Evolutionary conservation across 2,797 vertebrate species (phyloP).

Genomic region (Gymnoscopelus microlampas): DNA sequence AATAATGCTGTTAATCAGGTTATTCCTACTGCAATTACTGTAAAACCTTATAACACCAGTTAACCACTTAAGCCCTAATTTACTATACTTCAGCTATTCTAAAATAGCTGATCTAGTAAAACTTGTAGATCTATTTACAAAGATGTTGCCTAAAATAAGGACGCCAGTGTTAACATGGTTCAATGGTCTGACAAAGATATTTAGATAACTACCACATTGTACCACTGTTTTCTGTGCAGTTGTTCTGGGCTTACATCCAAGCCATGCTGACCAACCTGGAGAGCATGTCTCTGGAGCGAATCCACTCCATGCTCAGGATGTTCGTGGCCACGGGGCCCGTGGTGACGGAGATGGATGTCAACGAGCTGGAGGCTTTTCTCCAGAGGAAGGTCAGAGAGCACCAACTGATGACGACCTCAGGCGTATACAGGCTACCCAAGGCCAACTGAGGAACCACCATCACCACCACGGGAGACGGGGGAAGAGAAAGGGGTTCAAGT

Average conservation of each 20-base stretch:
- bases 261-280: conserved; percentile 99
- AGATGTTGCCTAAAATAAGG: too few relatives aligned
- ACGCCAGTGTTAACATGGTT: too few relatives aligned
- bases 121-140: too few relatives aligned
- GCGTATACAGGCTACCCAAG: conserved; percentile 95
- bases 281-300: conserved; percentile 94
- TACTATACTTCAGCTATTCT: not conserved
- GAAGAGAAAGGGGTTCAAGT: not conserved
- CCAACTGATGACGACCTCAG: conserved; percentile 87
- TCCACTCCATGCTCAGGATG: conserved; percentile 98
- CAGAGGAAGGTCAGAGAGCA: conserved; percentile 95
- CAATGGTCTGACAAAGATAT: too few relatives aligned
- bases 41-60: too few relatives aligned
- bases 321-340: conserved; percentile 94
- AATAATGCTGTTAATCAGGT: too few relatives aligned
- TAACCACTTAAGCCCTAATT: too few relatives aligned
- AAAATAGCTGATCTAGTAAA: not conserved
- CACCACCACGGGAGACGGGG: not conserved
- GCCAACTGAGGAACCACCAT: conserved; percentile 60
- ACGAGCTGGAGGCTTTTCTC: conserved; percentile 94
- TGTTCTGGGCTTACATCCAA: conserved; percentile 99
- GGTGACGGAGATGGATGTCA: conserved; percentile 92
- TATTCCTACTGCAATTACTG: too few relatives aligned
- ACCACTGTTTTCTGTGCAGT: conserved; percentile 70
- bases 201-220: not conserved